Conservation (phyloP, 2,113 vertebrate species). For the Agelaius tricolor region DNA sequence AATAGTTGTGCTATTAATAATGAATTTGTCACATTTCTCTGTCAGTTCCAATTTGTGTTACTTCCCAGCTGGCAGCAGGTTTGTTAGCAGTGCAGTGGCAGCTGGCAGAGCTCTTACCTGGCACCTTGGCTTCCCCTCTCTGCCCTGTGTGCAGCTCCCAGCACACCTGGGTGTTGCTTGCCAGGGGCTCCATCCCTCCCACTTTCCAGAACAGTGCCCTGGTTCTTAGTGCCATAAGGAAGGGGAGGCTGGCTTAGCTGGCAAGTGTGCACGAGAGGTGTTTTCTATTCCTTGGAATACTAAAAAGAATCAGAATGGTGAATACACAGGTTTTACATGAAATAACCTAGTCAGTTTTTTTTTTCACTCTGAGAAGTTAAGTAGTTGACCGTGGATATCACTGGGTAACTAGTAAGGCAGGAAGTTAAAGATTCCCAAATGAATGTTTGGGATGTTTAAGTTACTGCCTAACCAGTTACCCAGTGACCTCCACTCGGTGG, state of each 20-base stretch:
- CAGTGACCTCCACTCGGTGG: background rate
- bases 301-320: background rate
- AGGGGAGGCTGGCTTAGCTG: background rate
- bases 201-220: background rate
- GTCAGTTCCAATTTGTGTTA: constrained; percentile 16
- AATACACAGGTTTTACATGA: background rate
- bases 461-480: too few species aligned
- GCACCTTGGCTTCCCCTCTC: background rate
- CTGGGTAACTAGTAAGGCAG: background rate
- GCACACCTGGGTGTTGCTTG: background rate
- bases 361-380: background rate
- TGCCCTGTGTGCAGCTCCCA: background rate
- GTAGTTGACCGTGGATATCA: background rate
- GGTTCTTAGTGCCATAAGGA: background rate
- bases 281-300: background rate
- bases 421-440: background rate
- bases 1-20: constrained; percentile 59
- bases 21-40: constrained; percentile 47
- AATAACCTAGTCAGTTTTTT: background rate
- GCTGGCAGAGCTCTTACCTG: background rate
- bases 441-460: too few species aligned
- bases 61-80: background rate
- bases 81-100: background rate
- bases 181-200: background rate
- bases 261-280: background rate